Percentiles rank a stretch among this genome's conserved stretches.
These are phyloP conservation scores for Xiphophorus birchmanni DNA, from an alignment of 2,797 vertebrate species.

Conservation along the genomic window DNA sequence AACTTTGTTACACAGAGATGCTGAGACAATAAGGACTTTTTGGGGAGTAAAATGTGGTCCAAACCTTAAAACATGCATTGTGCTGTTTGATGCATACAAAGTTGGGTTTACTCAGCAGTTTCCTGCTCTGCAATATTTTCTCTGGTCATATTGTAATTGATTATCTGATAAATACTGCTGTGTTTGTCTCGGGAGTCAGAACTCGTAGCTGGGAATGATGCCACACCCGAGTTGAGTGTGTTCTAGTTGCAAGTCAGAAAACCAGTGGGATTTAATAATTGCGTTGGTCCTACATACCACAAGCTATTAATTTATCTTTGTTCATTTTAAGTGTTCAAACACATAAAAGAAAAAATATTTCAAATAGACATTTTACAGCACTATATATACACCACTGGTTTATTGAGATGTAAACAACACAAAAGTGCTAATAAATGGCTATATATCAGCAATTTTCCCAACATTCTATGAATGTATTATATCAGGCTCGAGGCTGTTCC, in stretches of 20 bases:
- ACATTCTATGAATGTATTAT: neutral
- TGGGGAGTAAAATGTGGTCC: too few relatives aligned
- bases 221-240: neutral
- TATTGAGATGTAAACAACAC: neutral
- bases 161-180: neutral
- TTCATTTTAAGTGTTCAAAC: neutral
- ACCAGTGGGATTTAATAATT: neutral
- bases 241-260: neutral
- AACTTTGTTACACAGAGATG: neutral
- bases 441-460: neutral
- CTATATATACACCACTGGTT: neutral
- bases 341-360: neutral
- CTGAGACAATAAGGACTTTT: neutral
- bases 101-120: neutral
- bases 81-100: neutral
- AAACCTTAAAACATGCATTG: neutral
- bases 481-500: neutral
- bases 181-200: neutral
- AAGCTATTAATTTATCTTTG: neutral
- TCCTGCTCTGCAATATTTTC: neutral
- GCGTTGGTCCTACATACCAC: neutral
- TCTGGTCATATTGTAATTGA: neutral
- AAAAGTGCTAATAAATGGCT: neutral
- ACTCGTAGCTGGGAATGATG: neutral
- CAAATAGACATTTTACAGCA: neutral